Base-by-base conservation (phyloP, 1,140 invertebrate genomes). In the Metaphire vulgaris region DNA sequence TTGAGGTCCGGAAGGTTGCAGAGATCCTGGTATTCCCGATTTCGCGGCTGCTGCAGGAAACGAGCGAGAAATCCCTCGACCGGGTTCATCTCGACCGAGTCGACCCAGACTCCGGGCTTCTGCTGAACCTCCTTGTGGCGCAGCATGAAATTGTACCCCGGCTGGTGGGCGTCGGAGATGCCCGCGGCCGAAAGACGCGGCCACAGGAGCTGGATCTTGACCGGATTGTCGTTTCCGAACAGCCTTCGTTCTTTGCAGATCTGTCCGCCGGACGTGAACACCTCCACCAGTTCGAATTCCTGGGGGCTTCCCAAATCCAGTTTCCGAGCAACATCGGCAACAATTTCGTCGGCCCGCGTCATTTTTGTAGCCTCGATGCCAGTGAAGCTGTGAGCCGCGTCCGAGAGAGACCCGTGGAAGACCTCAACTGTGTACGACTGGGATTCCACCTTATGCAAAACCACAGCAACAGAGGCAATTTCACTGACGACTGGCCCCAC, bases 1-100 rank as follows among this genome's bases (percentile, higher is more conserved):
- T 96, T 97, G 70, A 98, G 88, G 87, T 97, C 94, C 1, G 95
- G 95, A 79, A 98, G 88, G 86, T 96, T 94, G 85, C 95, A 97
- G 74, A 98, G 88, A 87, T 98, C 96, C 6, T 95, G 93, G 87
- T 96, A 97, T 85, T 97, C 94, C 77, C 93, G 90, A 75, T 84
- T 83, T 83, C 94, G 92, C 6, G 93, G 93, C 83, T 96, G 93
- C 83, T 93, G 93, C 0, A 96, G 88, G 86, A 96, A 97, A 79
- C 92, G 89, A 86, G 94, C 91, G 31, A 96, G 89, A 85, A 96
- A 93, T 29, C 93, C 92, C 87, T 96, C 93, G 88, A 94, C 80
- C 34, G 80, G 81, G 29, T 81, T 92, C 28, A 92, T 91, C 34
- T 79, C 80, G 86, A 93, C 92, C 79, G 90, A 91, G 83, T 95